phyloP scores from a whole-genome alignment of 2,888 invertebrate species.

The Hipparchia sbordonii region DNA sequence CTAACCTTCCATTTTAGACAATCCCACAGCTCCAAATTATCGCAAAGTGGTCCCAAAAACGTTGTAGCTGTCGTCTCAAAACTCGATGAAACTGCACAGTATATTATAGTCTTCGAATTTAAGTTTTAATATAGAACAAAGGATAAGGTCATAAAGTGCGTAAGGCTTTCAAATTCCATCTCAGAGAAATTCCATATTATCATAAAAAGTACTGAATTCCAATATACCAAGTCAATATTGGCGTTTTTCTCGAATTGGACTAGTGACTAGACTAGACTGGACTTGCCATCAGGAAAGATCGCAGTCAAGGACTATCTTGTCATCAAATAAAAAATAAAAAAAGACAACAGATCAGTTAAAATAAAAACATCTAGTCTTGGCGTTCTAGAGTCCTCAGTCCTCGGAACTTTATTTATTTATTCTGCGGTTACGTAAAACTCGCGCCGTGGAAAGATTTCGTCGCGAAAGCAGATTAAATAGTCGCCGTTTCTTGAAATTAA shows the following conservation, averaged over 20 bases:
- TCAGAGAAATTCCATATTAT: no score
- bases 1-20: no score
- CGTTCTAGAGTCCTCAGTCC: not conserved
- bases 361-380: not conserved
- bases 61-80: not conserved
- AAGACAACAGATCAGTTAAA: not conserved
- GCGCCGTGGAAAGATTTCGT: not conserved
- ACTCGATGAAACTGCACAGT: no score
- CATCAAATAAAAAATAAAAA: no score
- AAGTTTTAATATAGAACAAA: no score
- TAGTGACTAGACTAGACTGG: not conserved
- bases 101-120: no score
- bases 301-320: no score
- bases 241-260: not conserved
- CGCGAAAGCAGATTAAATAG: slow-evolving; percentile 30
- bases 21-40: not conserved
- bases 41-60: not conserved
- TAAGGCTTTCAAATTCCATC: no score
- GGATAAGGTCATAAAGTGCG: no score
- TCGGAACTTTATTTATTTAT: not conserved
- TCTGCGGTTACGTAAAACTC: slow-evolving; percentile 20
- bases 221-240: no score
- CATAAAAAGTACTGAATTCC: no score
- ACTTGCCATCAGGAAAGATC: no score
- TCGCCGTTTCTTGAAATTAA: slow-evolving; percentile 20